phyloP scores from a whole-genome alignment of 2,797 vertebrate genomes.

The Periophthalmus magnuspinnatus region DNA sequence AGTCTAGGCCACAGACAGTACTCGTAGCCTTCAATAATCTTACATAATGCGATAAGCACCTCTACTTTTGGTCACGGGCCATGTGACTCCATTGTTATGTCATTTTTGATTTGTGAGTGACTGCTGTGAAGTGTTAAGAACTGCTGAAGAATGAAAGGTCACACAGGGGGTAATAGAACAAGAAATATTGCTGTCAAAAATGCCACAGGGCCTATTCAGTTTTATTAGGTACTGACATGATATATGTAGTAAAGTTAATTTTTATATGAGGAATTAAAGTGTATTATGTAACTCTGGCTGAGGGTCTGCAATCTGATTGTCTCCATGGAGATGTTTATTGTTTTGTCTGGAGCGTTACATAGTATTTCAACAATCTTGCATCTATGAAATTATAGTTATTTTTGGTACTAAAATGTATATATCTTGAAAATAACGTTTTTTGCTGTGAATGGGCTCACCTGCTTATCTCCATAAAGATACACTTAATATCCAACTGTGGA shows the following conservation, averaged over 20 bases:
- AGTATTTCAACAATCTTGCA: too few species aligned
- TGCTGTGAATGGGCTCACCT: too few species aligned
- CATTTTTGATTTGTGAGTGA: constrained; percentile 15
- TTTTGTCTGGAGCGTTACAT: too few species aligned
- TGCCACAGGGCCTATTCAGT: neutral
- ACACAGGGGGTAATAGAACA: neutral
- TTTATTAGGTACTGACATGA: neutral
- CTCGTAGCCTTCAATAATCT: neutral
- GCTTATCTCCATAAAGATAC: too few species aligned
- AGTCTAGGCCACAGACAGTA: neutral
- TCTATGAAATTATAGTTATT: too few species aligned
- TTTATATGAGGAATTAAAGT: neutral
- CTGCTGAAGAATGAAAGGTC: neutral
- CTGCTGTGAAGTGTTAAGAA: constrained; percentile 4
- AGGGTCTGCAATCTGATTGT: neutral
- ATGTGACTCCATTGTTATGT: constrained; percentile 14
- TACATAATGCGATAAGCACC: constrained; percentile 10
- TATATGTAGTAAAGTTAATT: neutral
- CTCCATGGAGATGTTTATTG: neutral
- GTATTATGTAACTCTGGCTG: neutral
- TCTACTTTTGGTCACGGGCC: constrained; percentile 6
- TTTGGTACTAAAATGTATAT: too few species aligned
- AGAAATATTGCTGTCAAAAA: constrained; percentile 2
- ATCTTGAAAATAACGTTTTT: too few species aligned
- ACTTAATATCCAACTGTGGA: too few species aligned